phyloP scores from a whole-genome alignment of 2,797 vertebrate species.

The Arrhamphus sclerolepis region DNA sequence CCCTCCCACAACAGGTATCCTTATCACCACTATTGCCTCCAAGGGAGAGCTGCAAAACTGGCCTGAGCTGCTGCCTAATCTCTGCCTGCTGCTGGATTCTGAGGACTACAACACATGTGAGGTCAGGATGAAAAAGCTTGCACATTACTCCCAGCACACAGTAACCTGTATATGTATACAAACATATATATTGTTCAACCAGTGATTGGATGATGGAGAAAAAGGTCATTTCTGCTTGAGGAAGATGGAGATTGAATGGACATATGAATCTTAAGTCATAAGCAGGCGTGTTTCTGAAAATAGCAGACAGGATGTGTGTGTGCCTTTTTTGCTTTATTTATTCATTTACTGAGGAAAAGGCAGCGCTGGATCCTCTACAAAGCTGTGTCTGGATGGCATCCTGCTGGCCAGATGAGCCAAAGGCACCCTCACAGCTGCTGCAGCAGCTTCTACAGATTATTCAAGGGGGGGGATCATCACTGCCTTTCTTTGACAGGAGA shows the following conservation, averaged over 20 bases:
- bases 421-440: slow-evolving; percentile 65
- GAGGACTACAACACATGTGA: slow-evolving; percentile 99
- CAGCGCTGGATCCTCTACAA: slow-evolving; percentile 39
- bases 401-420: slow-evolving; percentile 63
- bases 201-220: neutral
- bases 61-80: slow-evolving; percentile 96
- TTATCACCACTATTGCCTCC: slow-evolving; percentile 98
- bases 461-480: slow-evolving; percentile 37
- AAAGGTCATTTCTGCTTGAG: neutral
- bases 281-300: slow-evolving; percentile 1
- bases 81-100: slow-evolving; percentile 93
- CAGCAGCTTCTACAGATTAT: slow-evolving; percentile 56
- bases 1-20: slow-evolving; percentile 83
- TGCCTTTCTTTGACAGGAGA: slow-evolving; percentile 32
- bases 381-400: slow-evolving; percentile 63
- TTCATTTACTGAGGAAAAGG: slow-evolving; percentile 33
- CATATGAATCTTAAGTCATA: slow-evolving; percentile 13
- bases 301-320: neutral
- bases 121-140: slow-evolving; percentile 71
- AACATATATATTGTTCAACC: neutral
- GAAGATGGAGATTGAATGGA: neutral
- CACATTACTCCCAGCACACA: neutral
- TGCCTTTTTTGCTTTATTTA: slow-evolving; percentile 26
- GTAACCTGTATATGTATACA: neutral
- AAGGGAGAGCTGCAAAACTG: slow-evolving; percentile 98